Base-by-base conservation (phyloP, 2,888 invertebrate genomes). In the Candidula unifasciata region DNA sequence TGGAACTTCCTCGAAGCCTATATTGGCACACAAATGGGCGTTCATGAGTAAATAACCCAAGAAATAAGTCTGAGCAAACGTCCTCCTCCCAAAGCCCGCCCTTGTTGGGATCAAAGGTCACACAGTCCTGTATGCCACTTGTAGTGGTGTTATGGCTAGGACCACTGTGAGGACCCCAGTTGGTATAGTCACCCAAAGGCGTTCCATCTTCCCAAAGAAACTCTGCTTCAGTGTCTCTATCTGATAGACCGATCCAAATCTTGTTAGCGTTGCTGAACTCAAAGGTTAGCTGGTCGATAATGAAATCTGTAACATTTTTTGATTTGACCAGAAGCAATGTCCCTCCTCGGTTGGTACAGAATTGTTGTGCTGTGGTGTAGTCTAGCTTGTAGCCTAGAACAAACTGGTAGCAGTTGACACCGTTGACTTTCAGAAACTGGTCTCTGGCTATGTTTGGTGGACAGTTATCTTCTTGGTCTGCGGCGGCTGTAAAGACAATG, bases 161-260 rank as follows among this genome's bases (percentile, higher is more conserved):
- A 6, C 74, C 74, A 21, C 44, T 64, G n/a, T 18, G 3, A 3
- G 33, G 52, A 5, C 57, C 82, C 82, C 82, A 82, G 82, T 82
- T 76, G 8, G 16, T 54, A 57, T 76, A 82, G 3, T 30, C 52
- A 16, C 69, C 80, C 0, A 81, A 30, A 0, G 37, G 44, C 10
- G 66, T 66, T 0, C 82, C 82, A 52, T 82, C 82, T 18, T 57
- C 76, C 82, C 82, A 82, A 18, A 21, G 60, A 33, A 66, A 82
- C 1, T 27, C 44, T 0, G 37, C 52, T 30, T 82, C 82, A 8
- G 1, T 52, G 2, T 5, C 68, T 30, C n/a, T 74, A 60, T 82
- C 82, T 10, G 60, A 13, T 3, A 82, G 54, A 10, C 82, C 82
- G 24, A 82, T 82, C 82, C 82, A 82, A 24, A 74, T n/a, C 13